Evolutionary conservation across 2,797 vertebrate genomes (phyloP).

Genomic region (Chiloscyllium punctatum): DNA sequence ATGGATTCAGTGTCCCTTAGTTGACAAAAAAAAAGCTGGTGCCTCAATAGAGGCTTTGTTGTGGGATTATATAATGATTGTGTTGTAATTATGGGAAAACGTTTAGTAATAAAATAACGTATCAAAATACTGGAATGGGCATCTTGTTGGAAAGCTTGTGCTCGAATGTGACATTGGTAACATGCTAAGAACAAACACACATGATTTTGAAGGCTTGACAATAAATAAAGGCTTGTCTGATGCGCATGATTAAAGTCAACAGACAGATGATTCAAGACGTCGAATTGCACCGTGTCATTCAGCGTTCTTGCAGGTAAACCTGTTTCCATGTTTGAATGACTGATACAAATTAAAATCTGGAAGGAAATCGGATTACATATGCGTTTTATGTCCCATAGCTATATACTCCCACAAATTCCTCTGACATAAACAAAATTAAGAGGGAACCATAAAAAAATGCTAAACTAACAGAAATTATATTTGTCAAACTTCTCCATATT

Average conservation of each 20-base stretch:
- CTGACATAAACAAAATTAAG: constrained; percentile 14
- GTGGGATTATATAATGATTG: constrained; percentile 99
- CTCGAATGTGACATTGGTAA: constrained; percentile 65
- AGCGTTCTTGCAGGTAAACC: constrained; percentile 77
- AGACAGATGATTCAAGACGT: constrained; percentile 84
- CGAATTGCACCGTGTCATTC: constrained; percentile 69
- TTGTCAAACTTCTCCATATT: constrained; percentile 11
- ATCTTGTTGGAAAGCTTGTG: constrained; percentile 72
- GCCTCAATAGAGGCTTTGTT: constrained; percentile 97
- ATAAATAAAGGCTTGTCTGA: constrained; percentile 61
- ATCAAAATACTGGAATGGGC: constrained; percentile 74
- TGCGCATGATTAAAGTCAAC: constrained; percentile 70
- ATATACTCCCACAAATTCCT: not conserved
- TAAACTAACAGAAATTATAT: constrained; percentile 6
- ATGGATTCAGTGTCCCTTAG: constrained; percentile 90
- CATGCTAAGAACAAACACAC: constrained; percentile 65
- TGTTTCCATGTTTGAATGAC: constrained; percentile 62
- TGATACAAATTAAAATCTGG: constrained; percentile 54
- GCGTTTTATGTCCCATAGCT: not conserved
- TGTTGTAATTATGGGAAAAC: constrained; percentile 91
- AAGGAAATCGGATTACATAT: not conserved
- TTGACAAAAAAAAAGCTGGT: constrained; percentile 97
- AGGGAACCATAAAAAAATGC: constrained; percentile 9
- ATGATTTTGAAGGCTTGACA: constrained; percentile 70
- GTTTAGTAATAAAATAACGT: constrained; percentile 86